A percentile compares a stretch with the other conserved stretches of the same genome.
Evolutionary conservation across 2,113 vertebrate species (phyloP).

Genomic region (Oreochromis tanganicae): DNA sequence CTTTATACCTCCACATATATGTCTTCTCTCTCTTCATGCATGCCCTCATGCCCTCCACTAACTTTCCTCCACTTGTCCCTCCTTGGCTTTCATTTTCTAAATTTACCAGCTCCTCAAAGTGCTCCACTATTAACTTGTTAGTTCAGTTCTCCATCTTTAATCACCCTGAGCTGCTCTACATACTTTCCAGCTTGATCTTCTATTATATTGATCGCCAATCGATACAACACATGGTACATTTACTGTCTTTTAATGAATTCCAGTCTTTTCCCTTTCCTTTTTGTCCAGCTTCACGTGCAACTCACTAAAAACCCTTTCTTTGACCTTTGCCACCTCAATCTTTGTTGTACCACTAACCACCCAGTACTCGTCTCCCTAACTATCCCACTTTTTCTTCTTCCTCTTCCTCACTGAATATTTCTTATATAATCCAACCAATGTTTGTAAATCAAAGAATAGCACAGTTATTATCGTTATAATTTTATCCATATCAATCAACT

Average conservation of each 20-base stretch:
- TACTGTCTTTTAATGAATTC: neutral
- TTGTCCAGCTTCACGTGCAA: neutral
- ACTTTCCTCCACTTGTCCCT: neutral
- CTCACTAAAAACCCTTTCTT: neutral
- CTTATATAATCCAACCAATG: neutral
- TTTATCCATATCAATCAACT: neutral
- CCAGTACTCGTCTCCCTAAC: neutral
- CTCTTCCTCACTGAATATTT: neutral
- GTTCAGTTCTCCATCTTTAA: neutral
- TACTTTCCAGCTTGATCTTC: neutral
- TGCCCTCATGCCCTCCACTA: neutral
- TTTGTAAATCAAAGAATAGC: neutral
- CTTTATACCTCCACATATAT: neutral
- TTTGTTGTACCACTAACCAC: neutral
- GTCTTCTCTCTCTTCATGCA: neutral
- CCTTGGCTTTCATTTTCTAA: neutral
- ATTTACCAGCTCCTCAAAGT: neutral
- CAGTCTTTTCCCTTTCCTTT: neutral
- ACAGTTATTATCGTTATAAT: neutral
- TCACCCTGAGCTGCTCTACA: neutral
- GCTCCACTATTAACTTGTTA: neutral
- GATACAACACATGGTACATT: rapidly evolving
- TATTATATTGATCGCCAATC: neutral
- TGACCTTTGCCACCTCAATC: neutral
- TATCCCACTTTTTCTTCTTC: neutral